Conservation (phyloP, 2,797 vertebrate genomes). For the Tokudaia muenninki region DNA sequence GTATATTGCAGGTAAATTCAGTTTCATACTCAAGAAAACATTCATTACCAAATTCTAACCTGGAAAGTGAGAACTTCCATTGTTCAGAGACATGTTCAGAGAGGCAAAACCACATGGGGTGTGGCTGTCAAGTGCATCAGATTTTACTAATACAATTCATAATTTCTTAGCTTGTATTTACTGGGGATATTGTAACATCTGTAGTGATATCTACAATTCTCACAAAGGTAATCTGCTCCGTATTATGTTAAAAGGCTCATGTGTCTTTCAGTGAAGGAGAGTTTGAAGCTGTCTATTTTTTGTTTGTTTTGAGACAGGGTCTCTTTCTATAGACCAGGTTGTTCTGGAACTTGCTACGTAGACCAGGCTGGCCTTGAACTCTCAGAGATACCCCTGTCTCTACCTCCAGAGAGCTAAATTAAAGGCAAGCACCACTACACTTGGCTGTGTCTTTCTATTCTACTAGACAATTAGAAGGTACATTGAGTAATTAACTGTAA, state of each 20-base stretch:
- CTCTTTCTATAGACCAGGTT: neutral
- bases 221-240: neutral
- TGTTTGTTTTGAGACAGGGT: neutral
- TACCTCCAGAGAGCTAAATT: neutral
- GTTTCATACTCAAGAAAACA: neutral
- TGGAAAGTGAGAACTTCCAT: neutral
- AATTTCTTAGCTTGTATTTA: neutral
- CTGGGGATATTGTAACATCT: neutral
- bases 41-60: neutral
- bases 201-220: neutral
- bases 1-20: neutral
- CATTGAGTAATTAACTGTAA: neutral
- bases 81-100: neutral
- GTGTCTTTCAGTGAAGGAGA: neutral
- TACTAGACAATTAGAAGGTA: neutral
- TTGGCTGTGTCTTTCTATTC: neutral
- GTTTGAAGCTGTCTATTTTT: neutral
- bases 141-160: neutral
- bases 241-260: neutral
- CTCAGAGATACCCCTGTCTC: neutral
- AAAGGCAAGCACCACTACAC: neutral
- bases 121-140: neutral
- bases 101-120: too few species aligned
- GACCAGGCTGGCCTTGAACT: neutral
- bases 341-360: neutral